Conservation (phyloP, 1,140 invertebrate genomes). For the Orussus abietinus region DNA sequence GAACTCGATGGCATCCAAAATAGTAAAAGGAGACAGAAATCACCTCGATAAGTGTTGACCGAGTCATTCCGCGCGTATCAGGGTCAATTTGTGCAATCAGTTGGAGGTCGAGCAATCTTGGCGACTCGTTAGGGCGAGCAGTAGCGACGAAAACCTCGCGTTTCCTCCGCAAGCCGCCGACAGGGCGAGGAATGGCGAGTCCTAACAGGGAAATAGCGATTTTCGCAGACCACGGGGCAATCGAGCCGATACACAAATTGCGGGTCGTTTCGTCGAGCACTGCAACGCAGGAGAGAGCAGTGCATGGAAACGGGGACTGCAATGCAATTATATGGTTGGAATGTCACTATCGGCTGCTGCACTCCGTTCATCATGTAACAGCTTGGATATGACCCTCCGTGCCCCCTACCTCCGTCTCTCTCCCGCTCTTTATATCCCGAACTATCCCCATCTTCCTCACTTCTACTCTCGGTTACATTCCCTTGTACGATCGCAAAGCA, state of each 20-base stretch:
- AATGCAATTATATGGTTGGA: conserved; percentile 28
- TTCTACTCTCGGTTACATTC: conserved; percentile 7
- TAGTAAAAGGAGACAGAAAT: no score
- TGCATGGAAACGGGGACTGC: conserved; percentile 10
- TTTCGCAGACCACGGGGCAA: neutral
- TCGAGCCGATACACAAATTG: neutral
- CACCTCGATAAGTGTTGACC: no score
- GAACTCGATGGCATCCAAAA: no score
- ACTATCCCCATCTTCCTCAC: conserved; percentile 4
- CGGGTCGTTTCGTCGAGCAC: neutral
- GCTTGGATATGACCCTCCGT: conserved; percentile 30
- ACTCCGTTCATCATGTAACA: conserved; percentile 36
- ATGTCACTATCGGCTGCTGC: conserved; percentile 32
- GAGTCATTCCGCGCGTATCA: no score
- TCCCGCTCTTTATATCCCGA: neutral
- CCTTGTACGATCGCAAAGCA: conserved; percentile 14
- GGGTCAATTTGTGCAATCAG: no score
- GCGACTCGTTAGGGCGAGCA: no score
- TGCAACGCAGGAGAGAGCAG: neutral
- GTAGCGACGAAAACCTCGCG: no score
- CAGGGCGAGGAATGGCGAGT: no score
- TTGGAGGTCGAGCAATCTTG: no score
- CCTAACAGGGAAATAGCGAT: neutral
- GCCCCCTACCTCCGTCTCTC: conserved; percentile 4
- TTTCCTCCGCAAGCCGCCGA: no score